These are phyloP conservation scores for Desmophyllum pertusum DNA, from an alignment of 92 coral and sea anemone genomes.

Conservation along the genomic window DNA sequence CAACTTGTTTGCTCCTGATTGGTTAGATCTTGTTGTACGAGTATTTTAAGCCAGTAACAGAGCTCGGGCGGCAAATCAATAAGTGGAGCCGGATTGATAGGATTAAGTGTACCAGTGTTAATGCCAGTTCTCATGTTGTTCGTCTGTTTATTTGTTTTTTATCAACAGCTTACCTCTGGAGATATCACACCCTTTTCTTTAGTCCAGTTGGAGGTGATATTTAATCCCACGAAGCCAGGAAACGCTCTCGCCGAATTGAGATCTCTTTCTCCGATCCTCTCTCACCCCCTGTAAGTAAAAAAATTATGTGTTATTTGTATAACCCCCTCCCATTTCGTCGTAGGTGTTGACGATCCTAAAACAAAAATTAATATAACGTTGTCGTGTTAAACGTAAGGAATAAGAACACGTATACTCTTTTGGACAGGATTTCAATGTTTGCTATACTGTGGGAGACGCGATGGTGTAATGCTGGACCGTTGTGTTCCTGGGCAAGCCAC, in stretches of 20 bases:
- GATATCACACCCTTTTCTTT: conserved; percentile 86
- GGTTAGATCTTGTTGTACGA: too few relatives aligned
- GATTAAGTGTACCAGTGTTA: background rate
- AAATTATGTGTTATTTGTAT: background rate
- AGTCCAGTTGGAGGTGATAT: conserved; percentile 82
- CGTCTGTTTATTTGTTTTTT: background rate
- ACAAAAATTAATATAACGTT: background rate
- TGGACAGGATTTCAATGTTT: background rate
- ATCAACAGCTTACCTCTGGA: conserved; percentile 68
- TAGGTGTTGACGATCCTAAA: background rate
- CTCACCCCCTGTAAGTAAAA: conserved; percentile 86
- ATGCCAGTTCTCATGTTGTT: background rate
- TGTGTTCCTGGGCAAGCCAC: too few relatives aligned
- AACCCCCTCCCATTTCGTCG: background rate
- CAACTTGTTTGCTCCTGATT: too few relatives aligned
- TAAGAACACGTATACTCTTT: background rate
- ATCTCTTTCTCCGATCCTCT: conserved; percentile 82
- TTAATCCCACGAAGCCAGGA: conserved; percentile 90
- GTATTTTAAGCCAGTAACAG: too few relatives aligned
- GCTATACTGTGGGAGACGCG: too few relatives aligned
- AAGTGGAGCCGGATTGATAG: too few relatives aligned
- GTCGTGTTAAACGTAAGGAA: too few relatives aligned
- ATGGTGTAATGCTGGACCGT: too few relatives aligned
- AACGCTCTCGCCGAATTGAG: conserved; percentile 79
- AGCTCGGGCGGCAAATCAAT: too few relatives aligned